Base-by-base conservation (phyloP, 2,888 invertebrate genomes). In the Amblyteles armatorius region DNA sequence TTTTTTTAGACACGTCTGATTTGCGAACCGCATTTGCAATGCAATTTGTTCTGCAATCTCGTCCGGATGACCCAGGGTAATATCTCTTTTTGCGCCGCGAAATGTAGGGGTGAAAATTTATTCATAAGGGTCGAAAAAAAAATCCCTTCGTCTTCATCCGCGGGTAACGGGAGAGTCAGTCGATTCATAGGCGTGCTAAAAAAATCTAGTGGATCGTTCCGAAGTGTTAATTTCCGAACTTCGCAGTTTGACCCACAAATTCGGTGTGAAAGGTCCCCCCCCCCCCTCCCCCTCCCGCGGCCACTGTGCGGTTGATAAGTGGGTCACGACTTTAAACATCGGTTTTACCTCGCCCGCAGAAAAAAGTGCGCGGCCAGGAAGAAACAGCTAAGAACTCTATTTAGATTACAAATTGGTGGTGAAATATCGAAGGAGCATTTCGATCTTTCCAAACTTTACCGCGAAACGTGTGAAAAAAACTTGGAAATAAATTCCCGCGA, bases 301-400 rank as follows among this genome's bases (percentile, higher is more conserved):
- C 57, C 22, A 22, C 9, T 6, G 7, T 22, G 72, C 13, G 65
- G 26, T 65, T 79, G 36, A 52, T 67, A 80, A 79, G 72, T 79
- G 65, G 79, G 79, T 72, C 79, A 79, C 63, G 65, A 79, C 72
- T 79, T 79, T 65, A 71, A 79, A 72, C 65, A 52, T 52, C 33
- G 60, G 60, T 79, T 79, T 79, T 40, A 60, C 36, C 9, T 44
- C 67, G 26, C 29, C 3, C 48, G 52, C 33, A 74, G 55, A 50
- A 26, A 29, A 78, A 36, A 9, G 52, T 68, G 57, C 29, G 55
- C 19, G 13, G 26, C 19, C 13, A 33, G 33, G 29, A 50, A 48
- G 22, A 44, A 44, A 74, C 26, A n/a, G n/a, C 60, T 71, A 55
- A 52, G 26, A 79, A n/a, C 55, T 76, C 16, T 71, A 65, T 71